Base-by-base conservation (phyloP, 2,888 invertebrate genomes). In the Cheilosia grossa region DNA sequence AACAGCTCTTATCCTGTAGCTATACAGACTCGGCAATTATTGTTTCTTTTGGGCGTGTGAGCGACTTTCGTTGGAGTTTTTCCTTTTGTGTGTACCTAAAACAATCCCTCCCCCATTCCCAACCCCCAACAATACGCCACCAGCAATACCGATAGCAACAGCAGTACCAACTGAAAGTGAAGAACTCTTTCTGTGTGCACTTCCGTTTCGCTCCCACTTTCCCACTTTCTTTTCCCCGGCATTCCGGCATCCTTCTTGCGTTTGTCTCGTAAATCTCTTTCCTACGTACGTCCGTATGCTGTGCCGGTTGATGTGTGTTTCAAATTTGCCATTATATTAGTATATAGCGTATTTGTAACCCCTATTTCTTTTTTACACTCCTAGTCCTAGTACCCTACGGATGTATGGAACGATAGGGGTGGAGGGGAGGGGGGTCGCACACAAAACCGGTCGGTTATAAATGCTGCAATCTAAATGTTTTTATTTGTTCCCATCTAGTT, bases 311-410 rank as follows among this genome's bases (percentile, higher is more conserved):
- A 54, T 78, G 78, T 74, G 72, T 81, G 72, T 72, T 81, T 81
- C 73, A 81, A 85, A 85, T 81, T 85, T 85, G 77, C 75, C 66
- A 81, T 81, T 81, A 67, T 67, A 77, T 66, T 81, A 66, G 75
- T 47, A 47, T 19, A 21, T 67, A 56, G 80, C 54, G 70, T 75
- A 66, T 70, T 80, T 81, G 83, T 85, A 85, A 81, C 77, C 85
- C 81, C 70, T 61, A 72, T 81, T 81, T 85, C 54, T 54, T 21
- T 70, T 47, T 49, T 24, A 21, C 47, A 2, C 17, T 17, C 17
- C 30, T 21, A 7, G 15, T 27, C 17, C n/a, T 19, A 42, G 53
- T 44, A 59, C 24, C 30, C 6, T n/a, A 61, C 17, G 42, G 7
- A 51, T 13, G 33, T 37, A 9, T 10, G 6, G 27, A 54, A 2